Evolutionary conservation across 2,888 invertebrate species (phyloP), one percentile per base, ranked within the genome.

Genomic region (Ormyrus thymus): DNA sequence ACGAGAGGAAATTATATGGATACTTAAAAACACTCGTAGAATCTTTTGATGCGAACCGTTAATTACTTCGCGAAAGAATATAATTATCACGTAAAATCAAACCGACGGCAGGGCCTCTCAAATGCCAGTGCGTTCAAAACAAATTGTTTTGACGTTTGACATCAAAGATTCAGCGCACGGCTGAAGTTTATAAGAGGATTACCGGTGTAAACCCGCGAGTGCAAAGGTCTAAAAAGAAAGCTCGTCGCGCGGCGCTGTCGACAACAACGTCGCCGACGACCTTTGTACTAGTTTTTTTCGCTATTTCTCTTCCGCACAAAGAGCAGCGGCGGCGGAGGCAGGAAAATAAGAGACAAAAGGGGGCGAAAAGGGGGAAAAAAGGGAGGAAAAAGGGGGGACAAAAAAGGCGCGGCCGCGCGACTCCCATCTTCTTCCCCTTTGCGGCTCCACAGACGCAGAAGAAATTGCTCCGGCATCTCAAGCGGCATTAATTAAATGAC

Each of bases 401-500:
- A 45, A 46, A 29, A 55, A 53, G 29, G 29, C 29, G 29, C 29
- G 29, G 29, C 2, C 29, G 29, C 29, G 29, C 29, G 29, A 29
- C 29, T 29, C 29, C 29, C 29, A 15, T 15, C 46, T 10, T 7
- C 7, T 55, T 46, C 9, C 11, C 29, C 55, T 53, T 10, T 53
- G 4, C 29, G 11, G n/a, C 13, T 15, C 51, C 53, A 8, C 51
- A 48, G 53, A 62, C 61, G 50, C 13, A 8, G 50, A 74, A 74
- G 66, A 55, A 64, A 74, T 74, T 59, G 66, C 56, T n/a, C 43
- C 15, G 50, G 50, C 50, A 29, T 29, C 29, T 29, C 66, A 13
- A 15, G 10, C 43, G 58, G 65, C 66, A 65, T 74, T 66, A 74
- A 74, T 74, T 66, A 69, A 76, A 64, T 46, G 76, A 76, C 51